Base-by-base conservation (phyloP, 2,888 invertebrate species). In the Pogonocherus hispidulus region DNA sequence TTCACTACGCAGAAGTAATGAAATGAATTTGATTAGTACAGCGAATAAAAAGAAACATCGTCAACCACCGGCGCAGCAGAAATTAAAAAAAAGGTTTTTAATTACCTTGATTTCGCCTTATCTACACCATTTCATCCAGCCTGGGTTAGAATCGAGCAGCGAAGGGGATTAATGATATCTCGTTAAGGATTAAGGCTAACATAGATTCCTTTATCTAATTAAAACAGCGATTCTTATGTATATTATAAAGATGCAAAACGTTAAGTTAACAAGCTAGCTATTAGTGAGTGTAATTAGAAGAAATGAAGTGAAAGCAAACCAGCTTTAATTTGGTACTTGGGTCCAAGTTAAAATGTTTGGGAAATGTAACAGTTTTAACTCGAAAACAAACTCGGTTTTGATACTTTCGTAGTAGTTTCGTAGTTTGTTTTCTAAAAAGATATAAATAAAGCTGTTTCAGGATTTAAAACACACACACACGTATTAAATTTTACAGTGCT, bases 171-270 rank as follows among this genome's bases (percentile, higher is more conserved):
- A 16, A 57, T 18, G 56, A 41, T 22, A 44, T 2, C 41, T 57
- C 56, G 56, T 44, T 57, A 44, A 22, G 6, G 16, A 44, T 44
- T 57, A 44, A 22, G 6, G 16, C 41, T n/a, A 16, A 44, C 41
- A 22, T 23, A 57, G 44, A 44, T 3, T 57, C 9, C 56, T 57
- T 44, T 22, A 57, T 44, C 20, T 27, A 57, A 57, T 57, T 22
- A 44, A 57, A 57, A 23, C 22, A 0, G 23, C 20, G 22, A 23
- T 57, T 57, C 35, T 46, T 20, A 46, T 8, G 44, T 27, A 22
- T 44, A 46, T 57, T 44, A 46, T 57, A 57, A 20, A 22, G 46
- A 57, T 14, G 46, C 22, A 20, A 23, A 44, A 35, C 18, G 56
- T 41, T 20, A 44, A 57, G 18, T 44, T 41, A 44, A 57, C 23